Conservation (phyloP, 2,888 invertebrate species). For the Agapostemon virescens region DNA sequence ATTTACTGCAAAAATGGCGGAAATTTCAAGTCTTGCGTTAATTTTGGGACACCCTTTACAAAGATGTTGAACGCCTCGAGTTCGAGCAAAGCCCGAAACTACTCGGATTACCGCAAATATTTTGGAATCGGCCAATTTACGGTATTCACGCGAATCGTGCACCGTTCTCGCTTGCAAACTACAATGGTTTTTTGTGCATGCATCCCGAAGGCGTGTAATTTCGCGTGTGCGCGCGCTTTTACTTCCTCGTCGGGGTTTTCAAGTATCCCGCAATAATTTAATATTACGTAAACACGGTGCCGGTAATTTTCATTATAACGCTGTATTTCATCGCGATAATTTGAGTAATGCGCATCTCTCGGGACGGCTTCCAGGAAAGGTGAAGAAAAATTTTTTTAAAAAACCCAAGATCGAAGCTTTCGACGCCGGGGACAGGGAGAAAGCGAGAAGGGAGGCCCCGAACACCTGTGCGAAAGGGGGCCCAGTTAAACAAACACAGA, state of each 20-base stretch:
- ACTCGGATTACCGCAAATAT: background rate
- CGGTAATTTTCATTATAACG: slow-evolving; percentile 23
- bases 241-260: slow-evolving; percentile 4
- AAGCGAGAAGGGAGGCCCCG: background rate
- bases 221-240: background rate
- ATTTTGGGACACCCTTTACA: no score
- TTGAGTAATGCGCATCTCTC: background rate
- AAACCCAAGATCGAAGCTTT: slow-evolving; percentile 15
- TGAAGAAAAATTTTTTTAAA: background rate
- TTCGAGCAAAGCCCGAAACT: background rate
- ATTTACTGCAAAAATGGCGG: no score
- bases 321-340: slow-evolving; percentile 21
- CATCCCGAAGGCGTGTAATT: slow-evolving; percentile 17
- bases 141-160: background rate
- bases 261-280: background rate
- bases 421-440: background rate
- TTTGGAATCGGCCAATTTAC: background rate
- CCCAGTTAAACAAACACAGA: slow-evolving; percentile 37
- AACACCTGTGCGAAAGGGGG: slow-evolving; percentile 10
- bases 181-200: slow-evolving; percentile 8
- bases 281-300: slow-evolving; percentile 29
- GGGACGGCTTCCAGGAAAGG: slow-evolving; percentile 27
- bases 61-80: no score
- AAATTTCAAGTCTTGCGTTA: no score
- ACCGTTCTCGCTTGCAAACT: background rate